Percentiles rank a stretch among this genome's conserved stretches.
Conservation (phyloP, 1,140 invertebrate species). For the Magallana angulata region DNA sequence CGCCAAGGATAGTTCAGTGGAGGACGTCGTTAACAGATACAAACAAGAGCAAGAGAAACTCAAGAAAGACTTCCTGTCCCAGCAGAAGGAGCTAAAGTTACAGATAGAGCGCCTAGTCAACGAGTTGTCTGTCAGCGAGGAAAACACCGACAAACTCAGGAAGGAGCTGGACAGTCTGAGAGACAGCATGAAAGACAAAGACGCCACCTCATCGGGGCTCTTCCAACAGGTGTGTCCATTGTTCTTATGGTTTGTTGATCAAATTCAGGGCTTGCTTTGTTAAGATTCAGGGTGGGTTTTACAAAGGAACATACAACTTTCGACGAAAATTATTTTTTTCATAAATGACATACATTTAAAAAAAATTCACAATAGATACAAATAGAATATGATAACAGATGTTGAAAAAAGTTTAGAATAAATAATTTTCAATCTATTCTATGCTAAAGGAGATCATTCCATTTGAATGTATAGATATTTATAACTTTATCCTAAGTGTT, state of each 20-base stretch:
- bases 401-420: too few relatives aligned
- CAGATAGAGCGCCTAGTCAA: slow-evolving; percentile 73
- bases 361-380: too few relatives aligned
- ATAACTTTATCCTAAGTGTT: too few relatives aligned
- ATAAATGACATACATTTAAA: too few relatives aligned
- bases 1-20: slow-evolving; percentile 62
- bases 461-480: too few relatives aligned
- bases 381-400: too few relatives aligned
- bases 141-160: slow-evolving; percentile 70
- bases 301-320: too few relatives aligned
- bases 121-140: slow-evolving; percentile 73
- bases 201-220: slow-evolving; percentile 62
- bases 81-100: slow-evolving; percentile 72
- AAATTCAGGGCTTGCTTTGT: too few relatives aligned
- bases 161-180: slow-evolving; percentile 63
- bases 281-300: too few relatives aligned
- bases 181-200: slow-evolving; percentile 63
- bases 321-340: too few relatives aligned
- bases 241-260: background rate
- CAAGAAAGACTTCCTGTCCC: slow-evolving; percentile 70
- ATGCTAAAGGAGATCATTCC: too few relatives aligned
- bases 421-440: too few relatives aligned
- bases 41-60: slow-evolving; percentile 72
- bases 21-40: slow-evolving; percentile 63
- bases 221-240: slow-evolving; percentile 66